Percentiles rank a stretch among this genome's conserved stretches.
phyloP scores from a whole-genome alignment of 35 echinoderm and acorn worm genomes.

The Chiridota heheva region DNA sequence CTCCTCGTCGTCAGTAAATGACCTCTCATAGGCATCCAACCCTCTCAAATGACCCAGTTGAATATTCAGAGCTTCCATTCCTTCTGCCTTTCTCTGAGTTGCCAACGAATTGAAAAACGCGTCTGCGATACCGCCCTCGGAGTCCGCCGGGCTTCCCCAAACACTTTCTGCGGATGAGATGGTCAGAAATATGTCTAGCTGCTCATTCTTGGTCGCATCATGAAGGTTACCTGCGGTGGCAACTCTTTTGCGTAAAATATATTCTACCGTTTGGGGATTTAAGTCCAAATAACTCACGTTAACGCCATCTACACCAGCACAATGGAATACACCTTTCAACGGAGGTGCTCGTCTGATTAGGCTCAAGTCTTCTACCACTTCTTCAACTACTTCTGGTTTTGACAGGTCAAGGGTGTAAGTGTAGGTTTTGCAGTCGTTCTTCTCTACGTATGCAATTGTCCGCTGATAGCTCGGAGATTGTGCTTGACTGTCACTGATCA shows the following conservation, averaged over 20 bases:
- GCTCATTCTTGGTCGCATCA: constrained; percentile 28
- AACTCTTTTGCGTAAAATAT: constrained; percentile 39
- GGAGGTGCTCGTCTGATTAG: not conserved
- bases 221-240: constrained; percentile 41
- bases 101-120: constrained; percentile 48
- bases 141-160: constrained; percentile 60
- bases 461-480: constrained; percentile 14
- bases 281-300: constrained; percentile 37
- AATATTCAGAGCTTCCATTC: constrained; percentile 60
- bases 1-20: constrained; percentile 18
- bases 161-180: constrained; percentile 47
- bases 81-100: constrained; percentile 37
- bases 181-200: constrained; percentile 74
- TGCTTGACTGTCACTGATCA: constrained; percentile 39
- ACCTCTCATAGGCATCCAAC: constrained; percentile 51
- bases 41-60: constrained; percentile 65
- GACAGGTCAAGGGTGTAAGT: constrained; percentile 17
- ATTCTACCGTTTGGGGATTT: not conserved
- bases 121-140: constrained; percentile 40
- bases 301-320: constrained; percentile 41
- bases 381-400: constrained; percentile 2
- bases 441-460: constrained; percentile 49
- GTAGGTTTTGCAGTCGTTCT: constrained; percentile 46
- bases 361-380: constrained; percentile 29
- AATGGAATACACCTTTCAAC: constrained; percentile 67